These are phyloP conservation scores for Phalacrocorax brasilianus DNA, from an alignment of 2,113 vertebrate species.

Conservation along the genomic window DNA sequence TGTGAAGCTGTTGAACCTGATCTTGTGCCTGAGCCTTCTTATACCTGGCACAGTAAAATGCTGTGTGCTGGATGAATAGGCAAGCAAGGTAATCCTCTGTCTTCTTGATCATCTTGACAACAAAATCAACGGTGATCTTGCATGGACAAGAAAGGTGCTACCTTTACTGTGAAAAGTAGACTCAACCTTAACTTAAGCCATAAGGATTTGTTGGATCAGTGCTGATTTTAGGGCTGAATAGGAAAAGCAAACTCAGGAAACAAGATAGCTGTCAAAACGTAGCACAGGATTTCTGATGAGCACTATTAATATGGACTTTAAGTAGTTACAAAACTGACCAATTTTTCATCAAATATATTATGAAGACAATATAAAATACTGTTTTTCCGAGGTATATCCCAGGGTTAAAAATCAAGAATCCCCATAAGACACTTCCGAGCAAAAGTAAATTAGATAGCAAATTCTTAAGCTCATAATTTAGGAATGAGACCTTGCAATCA, in stretches of 20 bases:
- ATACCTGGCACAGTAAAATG: background rate
- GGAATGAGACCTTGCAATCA: background rate
- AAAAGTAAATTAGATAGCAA: background rate
- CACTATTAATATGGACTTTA: background rate
- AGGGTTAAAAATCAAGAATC: background rate
- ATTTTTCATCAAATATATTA: background rate
- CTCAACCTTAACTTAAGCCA: background rate
- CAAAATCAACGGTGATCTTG: background rate
- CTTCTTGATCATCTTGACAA: background rate
- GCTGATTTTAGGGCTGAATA: background rate
- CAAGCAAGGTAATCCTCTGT: rapidly evolving
- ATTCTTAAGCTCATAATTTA: background rate
- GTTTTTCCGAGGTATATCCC: background rate
- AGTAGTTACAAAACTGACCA: background rate
- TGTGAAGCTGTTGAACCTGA: background rate
- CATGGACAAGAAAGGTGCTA: background rate
- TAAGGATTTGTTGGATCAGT: background rate
- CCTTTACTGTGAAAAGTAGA: background rate
- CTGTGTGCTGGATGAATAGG: background rate
- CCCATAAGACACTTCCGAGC: background rate
- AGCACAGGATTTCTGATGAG: background rate
- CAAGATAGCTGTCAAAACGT: background rate
- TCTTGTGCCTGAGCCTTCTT: background rate
- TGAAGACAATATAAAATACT: background rate
- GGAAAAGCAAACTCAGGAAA: background rate